Base-by-base conservation (phyloP, 2,113 vertebrate species). In the Jacana jacana region DNA sequence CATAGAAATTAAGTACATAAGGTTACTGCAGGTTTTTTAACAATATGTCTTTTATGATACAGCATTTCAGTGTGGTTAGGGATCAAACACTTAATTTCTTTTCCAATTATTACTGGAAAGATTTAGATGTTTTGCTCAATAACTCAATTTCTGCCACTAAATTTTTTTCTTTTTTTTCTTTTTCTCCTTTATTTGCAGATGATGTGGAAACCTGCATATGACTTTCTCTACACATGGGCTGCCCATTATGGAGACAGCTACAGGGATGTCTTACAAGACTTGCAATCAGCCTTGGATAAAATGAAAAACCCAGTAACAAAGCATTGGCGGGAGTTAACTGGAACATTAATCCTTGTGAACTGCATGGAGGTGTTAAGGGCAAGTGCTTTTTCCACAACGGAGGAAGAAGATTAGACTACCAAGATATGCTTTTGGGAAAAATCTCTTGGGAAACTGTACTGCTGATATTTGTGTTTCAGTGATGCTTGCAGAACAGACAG, bases 121-220 rank as follows among this genome's bases (percentile, higher is more conserved):
- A 79, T 55, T 49, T 51, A 70, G 24, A 2, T 60, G 42, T 44
- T 70, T 25, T 18, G 0, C 18, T 49, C 16, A 44, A 24, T 61
- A 83, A 60, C 76, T 76, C 19, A 55, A 13, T 84, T 81, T 91
- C 48, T 92, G 7, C 2, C 49, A 25, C 1, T 28, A 77, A 87
- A 51, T 28, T 18, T 42, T 46, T 28, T 18, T 42, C 19, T 19
- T 1, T n/a, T 14, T 54, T 27, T 27, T 69, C 39, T 39, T n/a
- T 6, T 3, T 9, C 10, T 28, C 30, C 10, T 91, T 85, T 76
- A 40, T 79, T 89, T 97, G 28, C 91, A 99, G 99, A 98, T 98
- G 58, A 99, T 99, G 99, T 99, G 99, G 99, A 99, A 99, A 90
- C 99, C 99, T 91, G 99, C 99, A 19, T 99, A 99, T 93, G 99